Percentiles rank a stretch among this genome's conserved stretches.
Conservation (phyloP, 2,797 vertebrate species). For the Melanotaenia nigrans region DNA sequence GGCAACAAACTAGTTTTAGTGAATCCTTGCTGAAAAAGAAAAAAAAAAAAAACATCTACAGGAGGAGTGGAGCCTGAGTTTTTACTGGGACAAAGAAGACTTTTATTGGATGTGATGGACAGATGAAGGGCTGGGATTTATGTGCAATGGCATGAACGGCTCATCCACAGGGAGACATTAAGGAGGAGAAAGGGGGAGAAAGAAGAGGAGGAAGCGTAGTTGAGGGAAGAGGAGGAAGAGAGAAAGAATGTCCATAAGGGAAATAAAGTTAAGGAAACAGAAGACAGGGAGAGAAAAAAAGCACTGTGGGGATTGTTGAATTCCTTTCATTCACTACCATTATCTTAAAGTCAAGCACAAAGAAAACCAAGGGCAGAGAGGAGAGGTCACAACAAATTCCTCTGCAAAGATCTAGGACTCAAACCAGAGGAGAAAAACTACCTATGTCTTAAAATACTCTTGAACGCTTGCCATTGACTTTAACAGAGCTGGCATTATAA, state of each 20-base stretch:
- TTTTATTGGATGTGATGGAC: slow-evolving; percentile 72
- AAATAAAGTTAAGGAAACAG: slow-evolving; percentile 37
- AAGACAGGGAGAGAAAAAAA: slow-evolving; percentile 18
- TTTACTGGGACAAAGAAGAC: slow-evolving; percentile 50
- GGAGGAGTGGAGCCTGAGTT: slow-evolving; percentile 21
- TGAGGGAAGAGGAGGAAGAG: slow-evolving; percentile 20
- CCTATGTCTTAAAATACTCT: slow-evolving; percentile 30
- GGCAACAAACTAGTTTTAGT: slow-evolving; percentile 59
- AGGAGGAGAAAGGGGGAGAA: slow-evolving; percentile 44
- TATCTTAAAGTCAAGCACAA: slow-evolving; percentile 52
- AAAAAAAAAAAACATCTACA: slow-evolving; percentile 49
- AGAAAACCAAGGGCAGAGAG: slow-evolving; percentile 9
- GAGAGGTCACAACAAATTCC: slow-evolving; percentile 26
- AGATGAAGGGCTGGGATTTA: slow-evolving; percentile 67
- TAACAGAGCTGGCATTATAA: slow-evolving; percentile 16
- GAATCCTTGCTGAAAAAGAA: slow-evolving; percentile 21
- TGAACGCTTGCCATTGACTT: slow-evolving; percentile 12
- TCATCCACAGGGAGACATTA: slow-evolving; percentile 62
- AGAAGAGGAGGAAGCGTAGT: slow-evolving; percentile 31
- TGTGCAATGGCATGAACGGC: slow-evolving; percentile 24
- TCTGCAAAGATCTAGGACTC: slow-evolving; percentile 12
- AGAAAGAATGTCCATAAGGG: slow-evolving; percentile 11
- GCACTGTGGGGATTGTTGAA: slow-evolving; percentile 34
- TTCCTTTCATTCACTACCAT: slow-evolving; percentile 46
- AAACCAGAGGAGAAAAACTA: slow-evolving; percentile 12